A percentile compares a stretch with the other conserved stretches of the same genome.
phyloP scores from a whole-genome alignment of 2,888 invertebrate species.

The Mellilla xanthometata region DNA sequence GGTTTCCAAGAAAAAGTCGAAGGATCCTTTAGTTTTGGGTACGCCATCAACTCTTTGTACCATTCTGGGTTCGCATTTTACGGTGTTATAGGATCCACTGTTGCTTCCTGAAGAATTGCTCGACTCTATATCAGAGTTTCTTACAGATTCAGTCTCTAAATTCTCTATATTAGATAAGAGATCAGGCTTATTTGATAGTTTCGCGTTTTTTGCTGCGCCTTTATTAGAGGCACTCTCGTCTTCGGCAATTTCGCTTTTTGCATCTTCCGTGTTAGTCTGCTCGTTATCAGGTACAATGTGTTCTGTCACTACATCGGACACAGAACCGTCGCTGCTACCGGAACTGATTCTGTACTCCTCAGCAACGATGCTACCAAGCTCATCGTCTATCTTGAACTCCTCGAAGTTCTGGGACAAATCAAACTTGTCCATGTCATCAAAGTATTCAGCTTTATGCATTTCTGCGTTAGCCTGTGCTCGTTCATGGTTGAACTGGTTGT shows the following conservation, averaged over 20 bases:
- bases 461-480: slow-evolving; percentile 55
- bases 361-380: slow-evolving; percentile 78
- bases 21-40: slow-evolving; percentile 76
- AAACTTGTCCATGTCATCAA: slow-evolving; percentile 83
- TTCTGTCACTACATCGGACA: slow-evolving; percentile 70
- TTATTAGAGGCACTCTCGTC: slow-evolving; percentile 53
- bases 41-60: slow-evolving; percentile 54
- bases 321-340: slow-evolving; percentile 74
- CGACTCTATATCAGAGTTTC: slow-evolving; percentile 87
- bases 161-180: slow-evolving; percentile 80
- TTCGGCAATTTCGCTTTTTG: slow-evolving; percentile 59
- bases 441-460: slow-evolving; percentile 69
- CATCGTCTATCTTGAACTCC: slow-evolving; percentile 90
- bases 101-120: slow-evolving; percentile 81
- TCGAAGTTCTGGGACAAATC: slow-evolving; percentile 90
- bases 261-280: slow-evolving; percentile 48
- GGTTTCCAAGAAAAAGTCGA: slow-evolving; percentile 90
- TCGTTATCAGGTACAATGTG: slow-evolving; percentile 67
- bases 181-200: slow-evolving; percentile 79
- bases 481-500: slow-evolving; percentile 69
- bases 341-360: slow-evolving; percentile 80
- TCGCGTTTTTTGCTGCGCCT: slow-evolving; percentile 62
- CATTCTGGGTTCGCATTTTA: slow-evolving; percentile 72
- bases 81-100: slow-evolving; percentile 73
- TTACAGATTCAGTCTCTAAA: slow-evolving; percentile 82